Percentiles rank a stretch among this genome's conserved stretches.
These are phyloP conservation scores for Metridium senile DNA, from an alignment of 92 coral and sea anemone genomes.

Conservation along the genomic window DNA sequence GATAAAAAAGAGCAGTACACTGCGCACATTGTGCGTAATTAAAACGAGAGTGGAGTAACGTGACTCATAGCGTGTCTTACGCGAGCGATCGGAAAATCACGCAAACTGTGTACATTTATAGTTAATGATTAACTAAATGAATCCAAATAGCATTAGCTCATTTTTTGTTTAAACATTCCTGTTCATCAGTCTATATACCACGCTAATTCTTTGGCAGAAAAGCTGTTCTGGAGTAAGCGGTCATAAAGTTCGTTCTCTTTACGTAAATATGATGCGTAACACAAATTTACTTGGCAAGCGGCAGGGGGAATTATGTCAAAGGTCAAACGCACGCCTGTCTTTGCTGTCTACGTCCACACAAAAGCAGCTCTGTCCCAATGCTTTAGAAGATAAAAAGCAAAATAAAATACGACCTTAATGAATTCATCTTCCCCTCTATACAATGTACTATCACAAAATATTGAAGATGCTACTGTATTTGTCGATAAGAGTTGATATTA, in stretches of 20 bases:
- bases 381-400: not conserved
- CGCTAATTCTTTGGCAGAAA: too few species aligned
- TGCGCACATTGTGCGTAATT: too few species aligned
- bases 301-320: constrained; percentile 21
- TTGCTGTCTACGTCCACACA: constrained; percentile 14
- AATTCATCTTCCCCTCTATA: too few species aligned
- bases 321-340: constrained; percentile 38
- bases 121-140: not conserved
- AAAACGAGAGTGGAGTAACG: not conserved
- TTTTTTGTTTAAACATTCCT: too few species aligned
- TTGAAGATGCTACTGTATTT: too few species aligned
- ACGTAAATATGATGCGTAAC: not conserved
- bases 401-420: not conserved
- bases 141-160: too few species aligned
- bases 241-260: not conserved
- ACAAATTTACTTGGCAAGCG: constrained; percentile 14
- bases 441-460: too few species aligned
- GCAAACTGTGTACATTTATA: not conserved
- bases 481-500: too few species aligned
- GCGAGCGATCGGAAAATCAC: not conserved
- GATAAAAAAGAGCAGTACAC: not conserved
- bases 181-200: too few species aligned
- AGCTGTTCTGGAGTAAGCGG: not conserved
- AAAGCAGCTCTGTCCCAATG: constrained; percentile 26
- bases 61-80: not conserved